Conservation (phyloP, 2,113 vertebrate genomes). For the Thalassarche chlororhynchos region DNA sequence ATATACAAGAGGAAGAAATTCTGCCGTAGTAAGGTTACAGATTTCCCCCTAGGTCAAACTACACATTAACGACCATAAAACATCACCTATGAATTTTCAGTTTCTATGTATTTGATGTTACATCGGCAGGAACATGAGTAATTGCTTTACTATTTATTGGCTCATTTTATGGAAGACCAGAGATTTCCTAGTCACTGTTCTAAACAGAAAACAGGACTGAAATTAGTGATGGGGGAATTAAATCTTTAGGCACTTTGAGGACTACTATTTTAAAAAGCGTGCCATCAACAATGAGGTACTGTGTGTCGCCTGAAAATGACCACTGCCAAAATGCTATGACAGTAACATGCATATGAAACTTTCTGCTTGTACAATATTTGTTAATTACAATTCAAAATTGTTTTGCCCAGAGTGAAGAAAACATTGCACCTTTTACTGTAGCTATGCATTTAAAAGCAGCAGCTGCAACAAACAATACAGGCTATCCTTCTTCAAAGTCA, state of each 20-base stretch:
- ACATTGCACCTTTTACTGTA: conserved; percentile 40
- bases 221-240: conserved; percentile 48
- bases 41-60: not conserved
- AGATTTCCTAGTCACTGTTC: conserved; percentile 61
- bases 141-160: conserved; percentile 31
- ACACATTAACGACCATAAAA: not conserved
- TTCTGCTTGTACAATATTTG: conserved; percentile 44
- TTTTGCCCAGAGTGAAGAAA: conserved; percentile 57
- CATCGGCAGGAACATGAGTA: not conserved
- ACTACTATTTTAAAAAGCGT: conserved; percentile 69
- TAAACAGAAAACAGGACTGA: conserved; percentile 59
- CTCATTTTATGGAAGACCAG: conserved; percentile 72
- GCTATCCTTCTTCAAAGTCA: not conserved
- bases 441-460: not conserved
- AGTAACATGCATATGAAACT: conserved; percentile 48
- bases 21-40: not conserved
- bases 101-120: not conserved
- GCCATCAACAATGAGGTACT: conserved; percentile 71
- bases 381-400: conserved; percentile 59
- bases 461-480: not conserved
- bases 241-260: conserved; percentile 78
- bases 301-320: conserved; percentile 37
- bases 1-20: not conserved
- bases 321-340: conserved; percentile 50
- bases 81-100: not conserved